Conservation (phyloP, 2,797 vertebrate genomes). For the Cynodonichthys magdalenae region DNA sequence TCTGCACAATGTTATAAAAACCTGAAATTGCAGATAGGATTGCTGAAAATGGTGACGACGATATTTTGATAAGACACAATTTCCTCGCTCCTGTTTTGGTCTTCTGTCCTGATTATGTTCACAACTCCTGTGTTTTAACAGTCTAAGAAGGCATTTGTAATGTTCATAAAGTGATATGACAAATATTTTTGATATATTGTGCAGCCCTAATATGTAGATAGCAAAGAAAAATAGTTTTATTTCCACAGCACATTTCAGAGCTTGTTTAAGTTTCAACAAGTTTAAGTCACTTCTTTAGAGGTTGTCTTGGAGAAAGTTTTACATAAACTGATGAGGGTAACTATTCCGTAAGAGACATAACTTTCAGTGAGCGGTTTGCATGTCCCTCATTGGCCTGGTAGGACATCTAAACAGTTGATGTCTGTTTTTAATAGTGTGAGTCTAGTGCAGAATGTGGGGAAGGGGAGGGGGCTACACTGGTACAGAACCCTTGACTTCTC, state of each 20-base stretch:
- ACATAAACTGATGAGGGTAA: constrained; percentile 37
- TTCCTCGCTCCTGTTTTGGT: too few relatives aligned
- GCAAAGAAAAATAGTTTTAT: constrained; percentile 7
- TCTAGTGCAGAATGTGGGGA: constrained; percentile 74
- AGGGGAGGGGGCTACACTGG: constrained; percentile 68
- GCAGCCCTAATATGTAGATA: constrained; percentile 4
- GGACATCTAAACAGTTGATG: constrained; percentile 77
- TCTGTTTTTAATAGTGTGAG: constrained; percentile 92
- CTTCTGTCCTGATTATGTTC: too few relatives aligned
- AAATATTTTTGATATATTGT: too few relatives aligned
- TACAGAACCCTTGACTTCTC: constrained; percentile 94
- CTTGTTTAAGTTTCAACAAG: constrained; percentile 18
- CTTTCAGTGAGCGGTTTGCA: constrained; percentile 62
- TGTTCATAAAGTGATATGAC: too few relatives aligned
- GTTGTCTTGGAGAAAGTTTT: constrained; percentile 38
- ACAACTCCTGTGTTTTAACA: too few relatives aligned
- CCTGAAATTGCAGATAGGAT: too few relatives aligned
- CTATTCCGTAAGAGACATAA: constrained; percentile 70
- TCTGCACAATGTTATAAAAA: too few relatives aligned
- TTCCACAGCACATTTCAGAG: constrained; percentile 35
- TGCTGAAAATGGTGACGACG: too few relatives aligned
- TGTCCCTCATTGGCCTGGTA: constrained; percentile 65
- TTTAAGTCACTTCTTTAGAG: constrained; percentile 32
- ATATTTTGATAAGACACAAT: too few relatives aligned
- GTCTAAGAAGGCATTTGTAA: too few relatives aligned